These are phyloP conservation scores for Aleiodes leptofemur DNA, from an alignment of 2,888 invertebrate species.

Conservation along the genomic window DNA sequence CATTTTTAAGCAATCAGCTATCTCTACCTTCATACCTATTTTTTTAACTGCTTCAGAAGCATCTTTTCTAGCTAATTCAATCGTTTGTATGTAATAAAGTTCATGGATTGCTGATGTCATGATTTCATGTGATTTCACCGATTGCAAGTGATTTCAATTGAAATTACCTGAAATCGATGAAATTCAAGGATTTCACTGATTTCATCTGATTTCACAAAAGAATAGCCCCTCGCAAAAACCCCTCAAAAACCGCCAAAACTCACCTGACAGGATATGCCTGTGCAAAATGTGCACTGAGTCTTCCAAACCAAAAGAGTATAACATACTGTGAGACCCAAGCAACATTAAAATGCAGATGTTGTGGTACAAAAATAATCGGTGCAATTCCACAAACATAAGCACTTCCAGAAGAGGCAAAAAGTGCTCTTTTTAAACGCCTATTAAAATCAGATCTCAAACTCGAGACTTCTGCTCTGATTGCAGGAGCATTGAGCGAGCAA, in stretches of 20 bases:
- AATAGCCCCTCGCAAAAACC: too few relatives aligned
- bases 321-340: constrained; percentile 91
- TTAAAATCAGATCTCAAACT: constrained; percentile 91
- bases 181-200: too few relatives aligned
- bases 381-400: constrained; percentile 71
- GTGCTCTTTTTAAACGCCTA: constrained; percentile 89
- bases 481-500: constrained; percentile 83
- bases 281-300: constrained; percentile 79
- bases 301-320: constrained; percentile 88
- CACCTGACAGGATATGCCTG: constrained; percentile 79
- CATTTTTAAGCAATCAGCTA: too few relatives aligned
- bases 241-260: not conserved
- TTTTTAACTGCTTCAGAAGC: too few relatives aligned
- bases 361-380: constrained; percentile 72
- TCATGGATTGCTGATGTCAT: too few relatives aligned
- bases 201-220: too few relatives aligned
- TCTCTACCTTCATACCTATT: too few relatives aligned
- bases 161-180: too few relatives aligned
- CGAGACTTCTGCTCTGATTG: constrained; percentile 90
- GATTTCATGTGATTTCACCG: too few relatives aligned
- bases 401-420: constrained; percentile 75
- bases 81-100: too few relatives aligned
- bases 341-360: constrained; percentile 85
- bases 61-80: too few relatives aligned
- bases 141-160: too few relatives aligned